Evolutionary conservation across 2,888 invertebrate genomes (phyloP).

Genomic region (Argyra leucocephala): DNA sequence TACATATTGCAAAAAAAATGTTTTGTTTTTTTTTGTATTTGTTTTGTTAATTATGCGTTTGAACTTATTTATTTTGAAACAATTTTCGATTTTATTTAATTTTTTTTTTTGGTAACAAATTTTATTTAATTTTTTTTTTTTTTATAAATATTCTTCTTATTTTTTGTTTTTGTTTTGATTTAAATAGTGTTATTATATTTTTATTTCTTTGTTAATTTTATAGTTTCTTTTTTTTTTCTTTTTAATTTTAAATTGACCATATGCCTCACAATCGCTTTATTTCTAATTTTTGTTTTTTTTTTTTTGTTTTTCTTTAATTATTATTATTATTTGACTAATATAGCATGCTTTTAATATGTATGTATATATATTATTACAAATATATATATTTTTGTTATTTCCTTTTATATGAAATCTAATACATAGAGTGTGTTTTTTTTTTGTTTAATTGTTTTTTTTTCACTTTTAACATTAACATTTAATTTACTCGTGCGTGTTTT

Average conservation of each 20-base stretch:
- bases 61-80: not conserved
- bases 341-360: conserved; percentile 23
- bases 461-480: not conserved
- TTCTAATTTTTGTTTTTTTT: conserved; percentile 18
- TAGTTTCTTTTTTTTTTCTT: conserved; percentile 24
- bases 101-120: not conserved
- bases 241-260: conserved; percentile 21
- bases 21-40: not conserved
- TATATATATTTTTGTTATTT: conserved; percentile 18
- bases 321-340: too few species aligned
- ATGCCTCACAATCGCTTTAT: conserved; percentile 19
- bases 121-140: conserved; percentile 8
- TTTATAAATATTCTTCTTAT: conserved; percentile 15
- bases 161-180: conserved; percentile 20
- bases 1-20: not conserved
- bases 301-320: too few species aligned
- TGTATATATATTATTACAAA: not conserved
- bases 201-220: conserved; percentile 22
- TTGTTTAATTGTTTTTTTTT: not conserved
- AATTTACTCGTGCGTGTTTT: not conserved
- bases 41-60: not conserved
- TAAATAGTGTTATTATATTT: conserved; percentile 23
- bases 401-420: too few species aligned
- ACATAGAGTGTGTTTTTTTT: not conserved
- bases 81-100: not conserved